Evolutionary conservation across 2,113 vertebrate genomes (phyloP).

Genomic region (Micromys minutus): DNA sequence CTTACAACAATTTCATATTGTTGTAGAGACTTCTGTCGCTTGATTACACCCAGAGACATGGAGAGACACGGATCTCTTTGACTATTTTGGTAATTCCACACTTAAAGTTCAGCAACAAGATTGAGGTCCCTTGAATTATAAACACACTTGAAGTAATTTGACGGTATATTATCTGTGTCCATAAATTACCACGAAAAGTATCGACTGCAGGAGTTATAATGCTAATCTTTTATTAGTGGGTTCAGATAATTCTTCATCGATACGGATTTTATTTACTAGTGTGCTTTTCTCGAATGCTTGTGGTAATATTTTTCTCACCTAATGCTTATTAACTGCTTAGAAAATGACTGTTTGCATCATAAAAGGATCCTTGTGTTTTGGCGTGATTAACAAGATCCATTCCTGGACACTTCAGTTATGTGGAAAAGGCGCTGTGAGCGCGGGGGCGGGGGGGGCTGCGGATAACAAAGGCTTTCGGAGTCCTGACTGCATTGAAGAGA

Average conservation of each 20-base stretch:
- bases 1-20: too few relatives aligned
- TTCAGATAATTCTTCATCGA: slow-evolving; percentile 71
- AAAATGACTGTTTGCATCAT: slow-evolving; percentile 60
- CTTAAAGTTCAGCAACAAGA: slow-evolving; percentile 61
- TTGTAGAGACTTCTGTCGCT: not conserved
- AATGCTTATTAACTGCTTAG: slow-evolving; percentile 77
- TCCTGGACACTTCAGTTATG: slow-evolving; percentile 38
- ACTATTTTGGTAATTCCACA: slow-evolving; percentile 33
- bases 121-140: slow-evolving; percentile 54
- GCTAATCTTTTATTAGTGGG: slow-evolving; percentile 79
- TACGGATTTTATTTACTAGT: slow-evolving; percentile 78
- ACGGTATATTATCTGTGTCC: slow-evolving; percentile 67
- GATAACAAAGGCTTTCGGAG: not conserved
- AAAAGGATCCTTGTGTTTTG: slow-evolving; percentile 52
- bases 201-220: slow-evolving; percentile 69
- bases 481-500: slow-evolving; percentile 3
- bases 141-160: slow-evolving; percentile 74
- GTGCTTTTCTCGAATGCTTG: slow-evolving; percentile 60
- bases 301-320: slow-evolving; percentile 63
- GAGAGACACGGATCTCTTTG: slow-evolving; percentile 22
- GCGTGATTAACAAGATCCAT: slow-evolving; percentile 60
- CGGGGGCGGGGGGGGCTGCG: not conserved
- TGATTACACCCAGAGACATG: slow-evolving; percentile 1
- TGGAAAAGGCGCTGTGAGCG: not conserved
- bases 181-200: slow-evolving; percentile 72